Percentiles rank a stretch among this genome's conserved stretches.
phyloP scores from a whole-genome alignment of 2,888 invertebrate species.

The Ferdinandea cuprea region DNA sequence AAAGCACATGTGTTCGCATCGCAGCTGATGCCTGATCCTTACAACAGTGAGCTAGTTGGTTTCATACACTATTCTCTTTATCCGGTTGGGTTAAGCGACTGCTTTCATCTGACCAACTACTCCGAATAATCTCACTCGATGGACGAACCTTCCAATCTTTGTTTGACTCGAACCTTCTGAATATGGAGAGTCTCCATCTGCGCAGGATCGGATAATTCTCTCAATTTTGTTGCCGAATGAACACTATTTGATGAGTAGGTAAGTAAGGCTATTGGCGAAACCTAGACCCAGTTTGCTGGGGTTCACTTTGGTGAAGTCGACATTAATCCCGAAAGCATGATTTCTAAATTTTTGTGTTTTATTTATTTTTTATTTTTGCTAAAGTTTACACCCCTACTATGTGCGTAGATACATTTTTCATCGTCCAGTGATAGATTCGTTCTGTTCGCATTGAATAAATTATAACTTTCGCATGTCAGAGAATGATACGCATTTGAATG shows the following conservation, averaged over 20 bases:
- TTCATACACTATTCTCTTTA: slow-evolving; percentile 44
- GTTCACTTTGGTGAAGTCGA: slow-evolving; percentile 43
- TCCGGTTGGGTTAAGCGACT: slow-evolving; percentile 15
- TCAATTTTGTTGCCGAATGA: slow-evolving; percentile 42
- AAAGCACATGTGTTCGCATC: not conserved
- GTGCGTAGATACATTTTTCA: slow-evolving; percentile 46
- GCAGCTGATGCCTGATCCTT: not conserved
- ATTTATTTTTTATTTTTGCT: slow-evolving; percentile 12
- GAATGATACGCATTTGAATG: slow-evolving; percentile 22
- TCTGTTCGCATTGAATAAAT: slow-evolving; percentile 68
- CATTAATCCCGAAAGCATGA: slow-evolving; percentile 31
- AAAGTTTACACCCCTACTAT: slow-evolving; percentile 22
- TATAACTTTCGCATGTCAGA: slow-evolving; percentile 39
- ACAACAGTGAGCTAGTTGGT: not conserved
- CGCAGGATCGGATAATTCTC: slow-evolving; percentile 37
- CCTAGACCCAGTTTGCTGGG: slow-evolving; percentile 73
- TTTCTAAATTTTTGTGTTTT: not conserved
- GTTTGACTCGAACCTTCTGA: slow-evolving; percentile 55
- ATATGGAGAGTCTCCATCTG: slow-evolving; percentile 27
- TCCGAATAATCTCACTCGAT: slow-evolving; percentile 44
- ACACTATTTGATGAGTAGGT: slow-evolving; percentile 27
- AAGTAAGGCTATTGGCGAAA: slow-evolving; percentile 42
- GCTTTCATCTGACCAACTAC: slow-evolving; percentile 1
- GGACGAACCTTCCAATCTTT: not conserved
- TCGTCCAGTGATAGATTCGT: slow-evolving; percentile 63